Evolutionary conservation across 2,888 invertebrate species (phyloP).

Genomic region (Dascillus cervinus): DNA sequence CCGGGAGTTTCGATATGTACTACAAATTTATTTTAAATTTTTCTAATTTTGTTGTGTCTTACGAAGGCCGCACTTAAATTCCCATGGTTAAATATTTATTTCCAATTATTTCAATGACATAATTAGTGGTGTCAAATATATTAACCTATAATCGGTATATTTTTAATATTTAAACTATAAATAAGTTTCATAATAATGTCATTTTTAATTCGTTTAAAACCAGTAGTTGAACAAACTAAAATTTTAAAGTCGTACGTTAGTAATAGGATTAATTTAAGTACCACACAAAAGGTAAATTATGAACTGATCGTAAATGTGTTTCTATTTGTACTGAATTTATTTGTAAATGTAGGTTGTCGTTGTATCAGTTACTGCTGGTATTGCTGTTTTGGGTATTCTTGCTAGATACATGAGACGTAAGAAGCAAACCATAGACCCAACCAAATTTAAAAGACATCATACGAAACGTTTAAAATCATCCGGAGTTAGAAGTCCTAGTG

Average conservation of each 20-base stretch:
- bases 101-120: no score
- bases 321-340: slow-evolving; percentile 21
- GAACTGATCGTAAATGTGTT: slow-evolving; percentile 4
- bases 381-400: slow-evolving; percentile 73
- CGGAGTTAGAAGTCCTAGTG: slow-evolving; percentile 63
- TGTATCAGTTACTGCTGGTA: slow-evolving; percentile 68
- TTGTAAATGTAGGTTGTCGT: slow-evolving; percentile 51
- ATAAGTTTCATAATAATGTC: slow-evolving; percentile 31
- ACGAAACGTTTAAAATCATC: slow-evolving; percentile 53
- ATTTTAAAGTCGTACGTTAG: slow-evolving; percentile 46
- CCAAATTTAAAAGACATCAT: slow-evolving; percentile 50
- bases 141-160: no score
- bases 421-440: slow-evolving; percentile 54
- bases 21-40: no score
- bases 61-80: no score
- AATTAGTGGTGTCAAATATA: no score
- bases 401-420: slow-evolving; percentile 72
- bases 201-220: slow-evolving; percentile 48
- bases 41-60: no score
- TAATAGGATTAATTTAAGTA: slow-evolving; percentile 47
- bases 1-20: no score
- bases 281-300: slow-evolving; percentile 60
- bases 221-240: slow-evolving; percentile 49
- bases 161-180: no score
- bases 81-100: no score